Percentiles rank a stretch among this genome's conserved stretches.
Evolutionary conservation across 2,113 vertebrate genomes (phyloP).

Genomic region (Prolemur simus): DNA sequence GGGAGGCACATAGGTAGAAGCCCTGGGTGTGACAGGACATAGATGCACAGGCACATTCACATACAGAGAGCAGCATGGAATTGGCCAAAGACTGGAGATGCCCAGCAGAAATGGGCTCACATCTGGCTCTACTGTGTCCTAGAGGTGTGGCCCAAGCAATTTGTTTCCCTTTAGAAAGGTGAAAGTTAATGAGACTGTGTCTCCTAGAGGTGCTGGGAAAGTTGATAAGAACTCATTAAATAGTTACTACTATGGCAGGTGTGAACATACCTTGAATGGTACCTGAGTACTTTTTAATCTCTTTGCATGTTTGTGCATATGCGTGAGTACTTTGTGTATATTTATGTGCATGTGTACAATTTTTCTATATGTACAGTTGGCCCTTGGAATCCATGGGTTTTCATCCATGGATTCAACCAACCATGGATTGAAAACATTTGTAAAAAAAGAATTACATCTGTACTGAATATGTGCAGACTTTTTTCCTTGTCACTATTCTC

Average conservation of each 20-base stretch:
- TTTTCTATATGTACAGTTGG: background rate
- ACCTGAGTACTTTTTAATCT: background rate
- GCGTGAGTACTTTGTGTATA: background rate
- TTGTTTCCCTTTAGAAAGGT: background rate
- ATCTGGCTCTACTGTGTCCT: background rate
- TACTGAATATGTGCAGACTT: background rate
- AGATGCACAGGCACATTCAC: too few relatives aligned
- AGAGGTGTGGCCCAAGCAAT: background rate
- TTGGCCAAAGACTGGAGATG: too few relatives aligned
- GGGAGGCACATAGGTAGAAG: background rate
- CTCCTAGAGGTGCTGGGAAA: background rate
- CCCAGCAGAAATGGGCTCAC: background rate
- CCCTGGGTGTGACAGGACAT: background rate
- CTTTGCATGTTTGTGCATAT: background rate
- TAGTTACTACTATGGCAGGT: background rate
- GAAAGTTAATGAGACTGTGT: background rate
- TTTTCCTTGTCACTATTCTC: background rate
- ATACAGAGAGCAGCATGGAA: background rate
- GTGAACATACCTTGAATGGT: background rate
- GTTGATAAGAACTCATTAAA: background rate
- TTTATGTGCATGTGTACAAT: background rate
- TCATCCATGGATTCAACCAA: background rate
- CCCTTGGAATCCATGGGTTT: background rate
- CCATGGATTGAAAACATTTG: background rate
- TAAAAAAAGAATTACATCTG: background rate